phyloP scores from a whole-genome alignment of 2,888 invertebrate genomes.

The Drosophila algonquin region DNA sequence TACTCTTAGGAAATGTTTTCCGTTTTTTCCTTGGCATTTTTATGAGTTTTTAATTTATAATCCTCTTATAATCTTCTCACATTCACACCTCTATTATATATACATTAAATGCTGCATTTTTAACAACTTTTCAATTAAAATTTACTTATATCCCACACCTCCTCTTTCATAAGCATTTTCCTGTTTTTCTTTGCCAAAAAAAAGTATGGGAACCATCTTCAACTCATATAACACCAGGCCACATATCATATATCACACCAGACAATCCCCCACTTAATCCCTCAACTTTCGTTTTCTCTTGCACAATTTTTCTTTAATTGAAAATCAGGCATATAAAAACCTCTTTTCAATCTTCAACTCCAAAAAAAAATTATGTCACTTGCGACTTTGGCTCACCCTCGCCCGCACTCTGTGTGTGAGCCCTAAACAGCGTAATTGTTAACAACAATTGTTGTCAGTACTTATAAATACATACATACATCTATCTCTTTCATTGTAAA shows the following conservation, averaged over 20 bases:
- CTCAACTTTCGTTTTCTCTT: constrained; percentile 59
- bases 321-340: constrained; percentile 48
- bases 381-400: constrained; percentile 49
- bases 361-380: constrained; percentile 71
- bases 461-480: constrained; percentile 14
- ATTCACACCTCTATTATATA: not conserved
- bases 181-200: constrained; percentile 2
- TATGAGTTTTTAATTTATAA: not conserved
- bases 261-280: constrained; percentile 46
- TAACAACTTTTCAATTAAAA: not conserved
- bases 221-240: constrained; percentile 32
- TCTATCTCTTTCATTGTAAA: constrained; percentile 20
- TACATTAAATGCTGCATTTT: not conserved
- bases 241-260: constrained; percentile 44
- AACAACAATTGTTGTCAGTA: constrained; percentile 36
- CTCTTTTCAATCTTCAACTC: constrained; percentile 48
- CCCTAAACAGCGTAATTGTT: constrained; percentile 52
- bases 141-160: not conserved
- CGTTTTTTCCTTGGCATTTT: not conserved
- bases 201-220: constrained; percentile 10
- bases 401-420: constrained; percentile 6
- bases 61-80: not conserved
- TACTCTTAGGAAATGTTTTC: not conserved
- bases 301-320: constrained; percentile 72
- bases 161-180: not conserved